phyloP scores from a whole-genome alignment of 2,113 vertebrate species.

The Etheostoma spectabile region DNA sequence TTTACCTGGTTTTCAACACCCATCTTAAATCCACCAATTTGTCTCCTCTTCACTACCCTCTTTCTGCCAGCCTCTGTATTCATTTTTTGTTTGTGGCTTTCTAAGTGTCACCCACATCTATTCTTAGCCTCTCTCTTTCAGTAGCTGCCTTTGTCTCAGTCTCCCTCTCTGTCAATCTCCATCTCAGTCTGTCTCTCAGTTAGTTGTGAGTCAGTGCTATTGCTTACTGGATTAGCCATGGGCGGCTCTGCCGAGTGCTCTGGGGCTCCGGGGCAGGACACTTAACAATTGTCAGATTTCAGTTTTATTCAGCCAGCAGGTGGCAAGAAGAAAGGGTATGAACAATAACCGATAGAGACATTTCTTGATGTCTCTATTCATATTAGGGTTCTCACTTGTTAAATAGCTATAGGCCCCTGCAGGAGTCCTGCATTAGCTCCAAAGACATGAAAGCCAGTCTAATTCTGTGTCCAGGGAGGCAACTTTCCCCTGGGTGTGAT shows the following conservation, averaged over 20 bases:
- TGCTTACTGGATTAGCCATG: slow-evolving; percentile 69
- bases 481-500: slow-evolving; percentile 53
- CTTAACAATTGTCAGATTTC: slow-evolving; percentile 66
- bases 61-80: slow-evolving; percentile 24
- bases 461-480: slow-evolving; percentile 39
- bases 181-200: slow-evolving; percentile 50
- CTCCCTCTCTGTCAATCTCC: slow-evolving; percentile 48
- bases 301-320: slow-evolving; percentile 60
- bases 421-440: slow-evolving; percentile 27
- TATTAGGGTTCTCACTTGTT: slow-evolving; percentile 3
- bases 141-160: slow-evolving; percentile 23
- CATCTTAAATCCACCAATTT: slow-evolving; percentile 31
- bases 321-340: slow-evolving; percentile 44
- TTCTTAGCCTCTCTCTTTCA: slow-evolving; percentile 21
- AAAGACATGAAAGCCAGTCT: not conserved
- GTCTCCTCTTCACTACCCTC: slow-evolving; percentile 39
- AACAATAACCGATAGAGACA: slow-evolving; percentile 39
- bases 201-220: slow-evolving; percentile 65
- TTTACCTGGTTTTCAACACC: slow-evolving; percentile 27
- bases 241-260: slow-evolving; percentile 64
- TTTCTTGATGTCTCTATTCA: slow-evolving; percentile 46
- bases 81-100: slow-evolving; percentile 25
- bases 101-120: slow-evolving; percentile 29
- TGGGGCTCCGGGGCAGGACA: slow-evolving; percentile 60
- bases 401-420: not conserved